These are phyloP conservation scores for Rhabdomys pumilio DNA, from an alignment of 2,797 vertebrate species.

Conservation along the genomic window DNA sequence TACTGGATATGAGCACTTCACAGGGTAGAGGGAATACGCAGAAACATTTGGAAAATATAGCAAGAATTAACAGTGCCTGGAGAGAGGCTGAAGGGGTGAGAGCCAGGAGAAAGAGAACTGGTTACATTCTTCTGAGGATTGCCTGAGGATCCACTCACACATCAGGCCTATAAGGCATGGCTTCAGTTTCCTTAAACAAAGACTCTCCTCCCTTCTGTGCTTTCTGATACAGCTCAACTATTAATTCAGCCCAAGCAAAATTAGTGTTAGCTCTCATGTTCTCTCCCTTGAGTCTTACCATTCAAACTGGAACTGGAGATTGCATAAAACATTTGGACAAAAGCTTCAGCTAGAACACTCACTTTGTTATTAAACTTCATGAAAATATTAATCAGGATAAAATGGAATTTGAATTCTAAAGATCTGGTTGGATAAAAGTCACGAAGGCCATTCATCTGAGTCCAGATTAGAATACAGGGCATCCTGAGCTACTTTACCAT, in stretches of 20 bases:
- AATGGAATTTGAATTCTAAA: background rate
- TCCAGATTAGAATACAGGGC: background rate
- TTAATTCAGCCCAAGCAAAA: background rate
- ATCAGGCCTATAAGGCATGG: background rate
- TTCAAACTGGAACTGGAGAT: background rate
- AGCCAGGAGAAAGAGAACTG: background rate
- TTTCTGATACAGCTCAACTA: conserved; percentile 22
- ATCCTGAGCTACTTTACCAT: background rate
- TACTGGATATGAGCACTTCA: background rate
- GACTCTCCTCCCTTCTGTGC: background rate
- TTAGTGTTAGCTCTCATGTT: background rate
- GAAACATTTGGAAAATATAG: background rate
- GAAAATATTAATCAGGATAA: conserved; percentile 44
- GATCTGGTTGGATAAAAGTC: background rate
- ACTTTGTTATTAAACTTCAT: conserved; percentile 39
- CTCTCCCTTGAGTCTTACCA: background rate
- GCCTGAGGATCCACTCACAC: too few species aligned
- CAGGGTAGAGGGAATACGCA: background rate
- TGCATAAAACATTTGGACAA: background rate
- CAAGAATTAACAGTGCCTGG: background rate
- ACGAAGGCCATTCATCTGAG: background rate
- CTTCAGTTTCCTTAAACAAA: conserved; percentile 11
- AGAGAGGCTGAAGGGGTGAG: too few species aligned
- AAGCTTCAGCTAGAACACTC: background rate
- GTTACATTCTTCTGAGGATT: background rate